Conservation (phyloP, 2,888 invertebrate genomes). For the Cephus spinipes region DNA sequence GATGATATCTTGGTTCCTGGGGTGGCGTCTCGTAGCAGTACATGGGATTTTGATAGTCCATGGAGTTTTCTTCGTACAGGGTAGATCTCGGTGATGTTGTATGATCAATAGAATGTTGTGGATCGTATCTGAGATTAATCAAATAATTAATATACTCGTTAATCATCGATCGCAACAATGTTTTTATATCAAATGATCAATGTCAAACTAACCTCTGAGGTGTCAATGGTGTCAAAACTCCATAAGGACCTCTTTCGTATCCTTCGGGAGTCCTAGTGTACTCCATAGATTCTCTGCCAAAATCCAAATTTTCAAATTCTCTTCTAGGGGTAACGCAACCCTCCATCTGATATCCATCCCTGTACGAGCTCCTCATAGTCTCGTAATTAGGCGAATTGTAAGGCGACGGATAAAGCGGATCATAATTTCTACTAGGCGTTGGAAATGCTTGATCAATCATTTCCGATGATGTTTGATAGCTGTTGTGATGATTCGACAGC, state of each 20-base stretch:
- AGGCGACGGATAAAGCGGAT: slow-evolving; percentile 53
- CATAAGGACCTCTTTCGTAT: slow-evolving; percentile 54
- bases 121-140: slow-evolving; percentile 43
- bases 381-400: slow-evolving; percentile 58
- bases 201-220: slow-evolving; percentile 53
- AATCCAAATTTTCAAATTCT: slow-evolving; percentile 28
- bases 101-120: slow-evolving; percentile 43
- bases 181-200: neutral
- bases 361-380: slow-evolving; percentile 36
- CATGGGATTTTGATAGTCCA: slow-evolving; percentile 50
- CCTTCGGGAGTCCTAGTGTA: slow-evolving; percentile 52
- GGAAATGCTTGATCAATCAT: slow-evolving; percentile 48
- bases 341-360: slow-evolving; percentile 45
- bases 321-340: slow-evolving; percentile 48
- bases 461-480: slow-evolving; percentile 48
- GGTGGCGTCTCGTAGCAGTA: slow-evolving; percentile 60
- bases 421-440: slow-evolving; percentile 39
- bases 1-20: slow-evolving; percentile 51
- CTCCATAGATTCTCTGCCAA: slow-evolving; percentile 27
- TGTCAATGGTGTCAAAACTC: slow-evolving; percentile 53
- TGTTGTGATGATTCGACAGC: slow-evolving; percentile 53
- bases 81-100: slow-evolving; percentile 49
- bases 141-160: neutral
- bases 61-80: slow-evolving; percentile 55
- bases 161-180: neutral